Percentiles rank a stretch among this genome's conserved stretches.
Evolutionary conservation across 2,113 vertebrate genomes (phyloP).

Genomic region (Poeciliopsis retropinna): DNA sequence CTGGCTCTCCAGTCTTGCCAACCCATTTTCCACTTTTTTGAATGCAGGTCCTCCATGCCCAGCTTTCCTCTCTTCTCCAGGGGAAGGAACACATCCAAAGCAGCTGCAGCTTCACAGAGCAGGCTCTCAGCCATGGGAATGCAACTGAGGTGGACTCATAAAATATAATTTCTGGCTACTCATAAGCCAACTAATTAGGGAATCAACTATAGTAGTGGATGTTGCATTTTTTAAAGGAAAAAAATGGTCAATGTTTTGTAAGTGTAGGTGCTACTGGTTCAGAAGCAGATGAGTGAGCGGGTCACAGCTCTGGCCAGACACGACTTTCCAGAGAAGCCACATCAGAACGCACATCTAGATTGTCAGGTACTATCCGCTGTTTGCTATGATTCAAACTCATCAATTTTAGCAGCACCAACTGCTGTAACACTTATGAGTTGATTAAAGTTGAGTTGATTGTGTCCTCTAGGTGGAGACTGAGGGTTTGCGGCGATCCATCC

Average conservation of each 20-base stretch:
- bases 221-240: not conserved
- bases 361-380: slow-evolving; percentile 71
- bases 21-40: slow-evolving; percentile 1
- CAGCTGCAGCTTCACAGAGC: slow-evolving; percentile 93
- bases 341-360: slow-evolving; percentile 92
- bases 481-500: slow-evolving; percentile 90
- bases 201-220: not conserved
- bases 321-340: slow-evolving; percentile 89
- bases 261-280: slow-evolving; percentile 86
- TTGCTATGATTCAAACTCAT: not conserved
- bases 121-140: slow-evolving; percentile 91
- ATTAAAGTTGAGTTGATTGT: not conserved
- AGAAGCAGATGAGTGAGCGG: slow-evolving; percentile 95
- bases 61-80: slow-evolving; percentile 89
- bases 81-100: slow-evolving; percentile 94
- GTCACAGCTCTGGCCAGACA: slow-evolving; percentile 86
- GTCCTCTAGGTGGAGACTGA: slow-evolving; percentile 85
- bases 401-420: not conserved
- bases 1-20: not conserved
- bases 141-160: slow-evolving; percentile 81
- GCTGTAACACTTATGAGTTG: not conserved
- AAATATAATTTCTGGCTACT: not conserved
- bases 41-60: slow-evolving; percentile 89
- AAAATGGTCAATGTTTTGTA: not conserved
- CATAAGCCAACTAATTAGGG: not conserved